Evolutionary conservation across 1,140 invertebrate species (phyloP).

Genomic region (Nymphalis io): DNA sequence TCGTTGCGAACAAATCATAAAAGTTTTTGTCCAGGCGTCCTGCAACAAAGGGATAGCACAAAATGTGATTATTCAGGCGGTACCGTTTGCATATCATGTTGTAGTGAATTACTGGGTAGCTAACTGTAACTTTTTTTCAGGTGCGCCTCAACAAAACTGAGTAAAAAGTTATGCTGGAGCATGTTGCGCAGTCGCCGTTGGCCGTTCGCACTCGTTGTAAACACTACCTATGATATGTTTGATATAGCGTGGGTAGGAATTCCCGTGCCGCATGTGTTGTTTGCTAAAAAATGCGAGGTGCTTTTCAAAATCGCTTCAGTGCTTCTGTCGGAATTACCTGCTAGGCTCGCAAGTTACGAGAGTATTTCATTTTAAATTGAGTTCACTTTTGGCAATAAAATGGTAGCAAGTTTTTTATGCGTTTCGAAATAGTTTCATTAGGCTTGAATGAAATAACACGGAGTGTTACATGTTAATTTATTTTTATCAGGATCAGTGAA

Average conservation of each 20-base stretch:
- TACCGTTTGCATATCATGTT: slow-evolving; percentile 66
- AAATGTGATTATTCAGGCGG: slow-evolving; percentile 69
- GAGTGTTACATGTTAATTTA: not conserved
- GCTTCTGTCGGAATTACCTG: slow-evolving; percentile 26
- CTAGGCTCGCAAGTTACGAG: slow-evolving; percentile 29
- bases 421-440: slow-evolving; percentile 17
- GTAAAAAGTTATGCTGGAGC: slow-evolving; percentile 60
- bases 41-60: slow-evolving; percentile 60
- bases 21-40: slow-evolving; percentile 53
- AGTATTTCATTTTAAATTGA: slow-evolving; percentile 38
- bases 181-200: slow-evolving; percentile 47
- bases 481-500: not conserved
- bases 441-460: not conserved
- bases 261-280: slow-evolving; percentile 33
- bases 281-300: slow-evolving; percentile 42
- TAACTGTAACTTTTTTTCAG: slow-evolving; percentile 55
- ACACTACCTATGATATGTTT: slow-evolving; percentile 62
- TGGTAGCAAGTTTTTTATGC: slow-evolving; percentile 26
- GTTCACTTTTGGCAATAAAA: slow-evolving; percentile 34
- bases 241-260: slow-evolving; percentile 45
- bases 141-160: slow-evolving; percentile 58
- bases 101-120: slow-evolving; percentile 64
- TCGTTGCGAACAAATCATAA: slow-evolving; percentile 54
- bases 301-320: slow-evolving; percentile 34
- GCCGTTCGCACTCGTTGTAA: slow-evolving; percentile 64